These are phyloP conservation scores for Bombus terrestris DNA, from an alignment of 1,140 invertebrate genomes.

Conservation along the genomic window DNA sequence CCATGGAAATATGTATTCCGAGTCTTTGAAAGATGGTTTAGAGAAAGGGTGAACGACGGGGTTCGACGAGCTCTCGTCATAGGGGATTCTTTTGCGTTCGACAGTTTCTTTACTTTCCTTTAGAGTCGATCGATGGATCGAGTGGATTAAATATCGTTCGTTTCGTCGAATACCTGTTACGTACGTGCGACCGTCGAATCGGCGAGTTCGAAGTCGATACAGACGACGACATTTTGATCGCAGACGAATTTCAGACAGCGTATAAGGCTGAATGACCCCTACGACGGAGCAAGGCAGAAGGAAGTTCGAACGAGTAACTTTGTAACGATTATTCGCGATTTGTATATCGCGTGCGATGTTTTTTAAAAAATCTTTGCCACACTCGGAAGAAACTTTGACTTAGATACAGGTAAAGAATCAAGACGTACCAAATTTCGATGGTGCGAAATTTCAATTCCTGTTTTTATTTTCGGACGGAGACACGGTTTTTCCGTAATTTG, in stretches of 20 bases:
- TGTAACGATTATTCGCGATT: too few relatives aligned
- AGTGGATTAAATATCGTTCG: not conserved
- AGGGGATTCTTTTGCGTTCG: not conserved
- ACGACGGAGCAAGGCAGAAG: not conserved
- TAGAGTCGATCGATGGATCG: not conserved
- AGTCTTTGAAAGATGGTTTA: not conserved
- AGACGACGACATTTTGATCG: not conserved
- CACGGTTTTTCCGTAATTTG: too few relatives aligned
- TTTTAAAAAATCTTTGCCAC: not conserved
- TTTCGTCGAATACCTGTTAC: not conserved
- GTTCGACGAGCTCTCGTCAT: too few relatives aligned
- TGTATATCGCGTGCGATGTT: not conserved
- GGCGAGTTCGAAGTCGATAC: not conserved
- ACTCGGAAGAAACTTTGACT: not conserved
- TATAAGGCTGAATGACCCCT: not conserved
- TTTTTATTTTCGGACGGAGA: fast-evolving
- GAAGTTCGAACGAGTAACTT: not conserved
- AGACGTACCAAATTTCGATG: too few relatives aligned
- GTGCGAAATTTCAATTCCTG: not conserved
- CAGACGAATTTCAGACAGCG: not conserved
- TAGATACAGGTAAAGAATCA: not conserved
- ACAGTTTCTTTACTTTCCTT: too few relatives aligned
- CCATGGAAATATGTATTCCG: too few relatives aligned
- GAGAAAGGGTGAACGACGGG: not conserved
- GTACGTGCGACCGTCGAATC: not conserved